Percentiles rank a stretch among this genome's conserved stretches.
Conservation (phyloP, 2,113 vertebrate species). For the Zosterops japonicus region DNA sequence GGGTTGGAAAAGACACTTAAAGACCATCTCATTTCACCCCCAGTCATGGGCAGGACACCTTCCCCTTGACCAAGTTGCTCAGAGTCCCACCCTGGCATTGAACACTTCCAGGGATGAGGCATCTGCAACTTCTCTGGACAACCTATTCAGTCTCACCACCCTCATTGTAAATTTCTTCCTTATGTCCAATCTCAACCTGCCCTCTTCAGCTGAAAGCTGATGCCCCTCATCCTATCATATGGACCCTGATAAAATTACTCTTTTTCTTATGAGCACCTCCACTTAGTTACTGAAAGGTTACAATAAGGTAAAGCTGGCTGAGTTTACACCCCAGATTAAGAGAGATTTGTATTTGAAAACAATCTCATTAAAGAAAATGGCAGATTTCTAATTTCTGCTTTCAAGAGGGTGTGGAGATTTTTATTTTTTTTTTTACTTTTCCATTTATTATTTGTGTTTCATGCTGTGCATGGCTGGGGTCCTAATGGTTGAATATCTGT, state of each 20-base stretch:
- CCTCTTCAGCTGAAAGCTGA: neutral
- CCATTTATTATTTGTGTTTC: neutral
- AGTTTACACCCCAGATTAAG: neutral
- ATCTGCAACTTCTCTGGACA: neutral
- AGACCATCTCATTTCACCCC: neutral
- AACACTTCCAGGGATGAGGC: neutral
- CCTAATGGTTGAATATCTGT: neutral
- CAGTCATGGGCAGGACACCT: fast-evolving
- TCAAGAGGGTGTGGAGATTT: fast-evolving
- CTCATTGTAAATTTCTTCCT: neutral
- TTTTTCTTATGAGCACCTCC: neutral
- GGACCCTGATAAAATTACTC: neutral
- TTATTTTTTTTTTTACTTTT: neutral
- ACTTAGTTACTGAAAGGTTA: neutral
- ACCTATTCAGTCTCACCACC: neutral
- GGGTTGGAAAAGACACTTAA: neutral
- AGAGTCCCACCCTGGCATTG: neutral
- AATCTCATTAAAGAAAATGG: neutral
- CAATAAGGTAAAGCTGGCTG: neutral
- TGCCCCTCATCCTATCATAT: neutral
- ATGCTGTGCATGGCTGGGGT: neutral
- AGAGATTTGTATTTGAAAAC: neutral
- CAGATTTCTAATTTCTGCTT: neutral
- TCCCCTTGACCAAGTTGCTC: neutral
- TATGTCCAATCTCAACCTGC: neutral